Base-by-base conservation (phyloP, 37 sponge, comb jelly and placozoan genomes). In the Hexactinellida sp. region DNA sequence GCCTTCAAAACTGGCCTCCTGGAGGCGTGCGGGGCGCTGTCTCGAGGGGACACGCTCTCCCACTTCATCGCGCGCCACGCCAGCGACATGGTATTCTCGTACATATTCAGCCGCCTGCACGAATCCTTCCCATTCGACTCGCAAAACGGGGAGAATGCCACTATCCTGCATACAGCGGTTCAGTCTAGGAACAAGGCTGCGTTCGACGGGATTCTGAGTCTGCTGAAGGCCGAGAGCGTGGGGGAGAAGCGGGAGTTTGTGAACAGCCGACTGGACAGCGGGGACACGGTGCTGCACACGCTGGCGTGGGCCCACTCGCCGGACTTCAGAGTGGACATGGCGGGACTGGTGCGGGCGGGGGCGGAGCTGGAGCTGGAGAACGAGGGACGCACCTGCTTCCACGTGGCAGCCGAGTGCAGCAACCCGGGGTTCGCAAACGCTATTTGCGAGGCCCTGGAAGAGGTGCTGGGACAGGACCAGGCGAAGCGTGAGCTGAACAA, bases 1-100 rank as follows among this genome's bases (percentile, higher is more conserved):
- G 76, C 76, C 5, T n/a, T 21, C 76, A 63, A 63, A n/a, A 25
- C 28, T 32, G 30, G 13, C 76, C 76, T 63, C 76, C 76, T 63
- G 13, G 76, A 63, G 76, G 76, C 1, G 34, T 63, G 76, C 76
- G 76, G 76, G 34, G 76, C 3, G 34, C 34, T 63, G 76, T 63
- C 76, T 32, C 76, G 76, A n/a, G 76, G 76, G 76, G 76, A 63
- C 76, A 63, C 76, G 34, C 76, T 63, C 76, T 21, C 32, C 13
- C 76, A 63, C 76, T 63, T 63, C 76, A 10, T 63, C 28, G 76
- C 76, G 3, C 76, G 76, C 5, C 76, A 63, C 76, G 76, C 76
- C 13, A 63, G 76, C 76, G 76, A 63, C 34, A 63, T 63, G 76
- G 76, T 63, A 25, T 63, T 63, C 76, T 63, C 76, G 5, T 23